phyloP scores from a whole-genome alignment of 2,113 vertebrate genomes.

The Notarius quadriscutis region DNA sequence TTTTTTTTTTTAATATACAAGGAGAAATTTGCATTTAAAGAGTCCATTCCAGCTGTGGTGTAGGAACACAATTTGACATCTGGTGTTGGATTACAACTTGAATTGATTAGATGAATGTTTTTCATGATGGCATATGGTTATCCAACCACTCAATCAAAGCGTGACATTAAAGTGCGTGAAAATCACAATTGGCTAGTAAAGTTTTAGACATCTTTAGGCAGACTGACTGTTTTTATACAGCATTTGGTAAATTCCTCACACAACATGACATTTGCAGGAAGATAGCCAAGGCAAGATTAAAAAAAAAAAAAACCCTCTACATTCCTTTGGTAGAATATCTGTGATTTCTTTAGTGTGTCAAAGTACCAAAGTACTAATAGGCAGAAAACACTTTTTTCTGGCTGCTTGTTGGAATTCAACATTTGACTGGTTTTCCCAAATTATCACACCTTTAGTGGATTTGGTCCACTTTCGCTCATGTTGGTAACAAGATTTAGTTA shows the following conservation, averaged over 20 bases:
- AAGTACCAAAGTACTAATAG: not conserved
- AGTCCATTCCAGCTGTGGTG: not conserved
- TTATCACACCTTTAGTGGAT: not conserved
- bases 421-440: too few species aligned
- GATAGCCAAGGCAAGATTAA: not conserved
- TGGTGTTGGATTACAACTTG: not conserved
- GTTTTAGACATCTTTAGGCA: not conserved
- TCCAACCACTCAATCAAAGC: not conserved
- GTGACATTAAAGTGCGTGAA: not conserved
- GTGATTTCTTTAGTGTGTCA: not conserved
- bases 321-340: not conserved
- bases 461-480: not conserved
- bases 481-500: not conserved
- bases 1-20: too few species aligned
- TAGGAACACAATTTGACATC: not conserved
- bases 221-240: not conserved
- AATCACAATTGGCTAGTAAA: not conserved
- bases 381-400: not conserved
- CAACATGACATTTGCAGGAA: not conserved
- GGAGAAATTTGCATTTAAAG: not conserved
- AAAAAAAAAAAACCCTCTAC: not conserved
- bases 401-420: too few species aligned
- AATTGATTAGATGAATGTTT: not conserved
- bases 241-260: not conserved
- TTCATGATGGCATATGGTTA: not conserved